Conservation (phyloP, 2,888 invertebrate species). For the Urechis unicinctus region DNA sequence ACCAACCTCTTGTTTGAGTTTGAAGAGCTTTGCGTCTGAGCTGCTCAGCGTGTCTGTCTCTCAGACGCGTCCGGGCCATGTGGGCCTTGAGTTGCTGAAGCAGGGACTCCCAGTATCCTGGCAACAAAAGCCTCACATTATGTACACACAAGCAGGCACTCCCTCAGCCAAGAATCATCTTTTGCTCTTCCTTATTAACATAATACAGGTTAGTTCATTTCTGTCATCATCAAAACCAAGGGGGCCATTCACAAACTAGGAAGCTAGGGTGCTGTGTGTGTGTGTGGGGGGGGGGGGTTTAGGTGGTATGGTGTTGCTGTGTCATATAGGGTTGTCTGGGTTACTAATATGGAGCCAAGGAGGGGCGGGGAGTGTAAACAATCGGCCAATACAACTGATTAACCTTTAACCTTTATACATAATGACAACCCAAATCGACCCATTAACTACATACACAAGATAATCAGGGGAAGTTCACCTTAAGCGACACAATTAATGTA, state of each 20-base stretch:
- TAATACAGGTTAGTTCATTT: too few relatives aligned
- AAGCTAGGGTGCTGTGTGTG: background rate
- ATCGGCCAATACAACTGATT: too few relatives aligned
- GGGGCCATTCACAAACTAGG: too few relatives aligned
- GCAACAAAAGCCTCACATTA: background rate
- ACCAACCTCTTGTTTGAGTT: slow-evolving; percentile 61
- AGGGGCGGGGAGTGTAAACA: too few relatives aligned
- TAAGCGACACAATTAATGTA: background rate
- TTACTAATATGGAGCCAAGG: too few relatives aligned
- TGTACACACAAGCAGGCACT: background rate
- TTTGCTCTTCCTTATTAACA: background rate
- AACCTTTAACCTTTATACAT: too few relatives aligned
- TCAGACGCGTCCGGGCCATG: slow-evolving; percentile 83
- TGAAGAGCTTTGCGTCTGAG: slow-evolving; percentile 78
- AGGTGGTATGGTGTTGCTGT: background rate
- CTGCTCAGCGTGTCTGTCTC: slow-evolving; percentile 87
- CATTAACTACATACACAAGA: too few relatives aligned
- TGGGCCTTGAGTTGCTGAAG: slow-evolving; percentile 93
- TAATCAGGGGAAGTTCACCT: too few relatives aligned
- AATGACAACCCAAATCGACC: too few relatives aligned
- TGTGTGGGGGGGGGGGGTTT: too few relatives aligned
- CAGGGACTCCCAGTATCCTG: slow-evolving; percentile 91
- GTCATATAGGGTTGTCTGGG: too few relatives aligned
- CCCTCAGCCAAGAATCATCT: background rate
- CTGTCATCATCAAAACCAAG: too few relatives aligned